Evolutionary conservation across 2,888 invertebrate species (phyloP).

Genomic region (Hypena proboscidalis): DNA sequence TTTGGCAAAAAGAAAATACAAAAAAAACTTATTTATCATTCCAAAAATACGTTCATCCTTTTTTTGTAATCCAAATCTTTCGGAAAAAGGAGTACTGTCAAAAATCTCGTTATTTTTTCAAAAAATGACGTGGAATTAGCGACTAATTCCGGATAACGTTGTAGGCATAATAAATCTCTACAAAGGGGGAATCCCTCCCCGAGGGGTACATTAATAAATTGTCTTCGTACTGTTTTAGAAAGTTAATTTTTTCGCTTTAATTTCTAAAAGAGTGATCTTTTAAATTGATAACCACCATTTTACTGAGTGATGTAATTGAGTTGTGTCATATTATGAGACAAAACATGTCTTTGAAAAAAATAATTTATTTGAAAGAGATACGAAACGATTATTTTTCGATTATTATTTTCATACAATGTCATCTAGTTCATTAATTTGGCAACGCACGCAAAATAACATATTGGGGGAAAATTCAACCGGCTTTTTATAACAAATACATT

Average conservation of each 20-base stretch:
- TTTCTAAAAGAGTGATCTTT: constrained; percentile 14
- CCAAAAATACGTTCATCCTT: neutral
- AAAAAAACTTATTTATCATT: neutral
- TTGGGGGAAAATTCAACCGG: too few species aligned
- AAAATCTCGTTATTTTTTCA: constrained; percentile 7
- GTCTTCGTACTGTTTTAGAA: constrained; percentile 43
- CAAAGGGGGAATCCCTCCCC: constrained; percentile 20
- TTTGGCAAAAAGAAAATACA: neutral
- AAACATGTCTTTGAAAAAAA: too few species aligned
- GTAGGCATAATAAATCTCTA: constrained; percentile 43
- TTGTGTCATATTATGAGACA: too few species aligned
- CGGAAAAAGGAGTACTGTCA: neutral
- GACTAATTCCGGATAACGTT: constrained; percentile 54
- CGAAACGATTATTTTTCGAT: too few species aligned
- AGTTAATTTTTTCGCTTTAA: constrained; percentile 42
- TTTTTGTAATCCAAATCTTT: neutral
- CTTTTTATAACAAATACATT: too few species aligned
- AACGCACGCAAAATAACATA: too few species aligned
- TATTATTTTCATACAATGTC: too few species aligned
- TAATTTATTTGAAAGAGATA: too few species aligned
- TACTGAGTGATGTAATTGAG: constrained; percentile 22
- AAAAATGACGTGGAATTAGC: constrained; percentile 40
- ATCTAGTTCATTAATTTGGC: too few species aligned
- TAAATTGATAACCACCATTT: constrained; percentile 23
- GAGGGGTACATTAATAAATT: constrained; percentile 48